These are phyloP conservation scores for Trachymyrmex cornetzi DNA, from an alignment of 1,140 invertebrate species.

Conservation along the genomic window DNA sequence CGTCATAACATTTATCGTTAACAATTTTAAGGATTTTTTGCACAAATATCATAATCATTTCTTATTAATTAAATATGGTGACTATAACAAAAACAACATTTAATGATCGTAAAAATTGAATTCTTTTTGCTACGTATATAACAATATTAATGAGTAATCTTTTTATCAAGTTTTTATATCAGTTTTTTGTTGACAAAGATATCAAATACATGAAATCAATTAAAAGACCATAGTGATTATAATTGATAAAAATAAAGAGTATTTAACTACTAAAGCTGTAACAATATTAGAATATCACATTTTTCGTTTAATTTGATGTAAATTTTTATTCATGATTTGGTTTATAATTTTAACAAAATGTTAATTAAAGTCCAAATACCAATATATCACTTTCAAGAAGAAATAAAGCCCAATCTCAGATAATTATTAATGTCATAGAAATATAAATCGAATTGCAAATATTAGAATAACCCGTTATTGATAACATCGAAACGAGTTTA, in stretches of 20 bases:
- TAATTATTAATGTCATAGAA: not conserved
- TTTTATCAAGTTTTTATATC: not conserved
- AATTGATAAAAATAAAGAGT: not conserved
- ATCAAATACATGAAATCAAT: not conserved
- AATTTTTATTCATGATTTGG: not conserved
- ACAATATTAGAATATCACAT: not conserved
- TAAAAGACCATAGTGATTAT: not conserved
- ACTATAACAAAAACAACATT: not conserved
- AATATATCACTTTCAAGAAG: not conserved
- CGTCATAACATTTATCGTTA: not conserved
- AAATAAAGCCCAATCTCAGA: not conserved
- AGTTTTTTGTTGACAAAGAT: not conserved
- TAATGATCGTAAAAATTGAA: not conserved
- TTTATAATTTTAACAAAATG: not conserved
- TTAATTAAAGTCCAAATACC: not conserved
- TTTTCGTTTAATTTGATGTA: not conserved
- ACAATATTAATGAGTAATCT: not conserved
- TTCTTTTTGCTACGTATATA: not conserved
- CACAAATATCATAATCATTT: not conserved
- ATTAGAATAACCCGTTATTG: not conserved
- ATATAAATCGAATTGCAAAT: constrained; percentile 3
- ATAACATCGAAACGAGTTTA: constrained; percentile 4
- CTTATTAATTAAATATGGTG: not conserved
- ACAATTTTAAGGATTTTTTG: constrained; percentile 21
- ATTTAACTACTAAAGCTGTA: not conserved